Evolutionary conservation across 2,797 vertebrate species (phyloP).

Genomic region (Eulemur mongoz): DNA sequence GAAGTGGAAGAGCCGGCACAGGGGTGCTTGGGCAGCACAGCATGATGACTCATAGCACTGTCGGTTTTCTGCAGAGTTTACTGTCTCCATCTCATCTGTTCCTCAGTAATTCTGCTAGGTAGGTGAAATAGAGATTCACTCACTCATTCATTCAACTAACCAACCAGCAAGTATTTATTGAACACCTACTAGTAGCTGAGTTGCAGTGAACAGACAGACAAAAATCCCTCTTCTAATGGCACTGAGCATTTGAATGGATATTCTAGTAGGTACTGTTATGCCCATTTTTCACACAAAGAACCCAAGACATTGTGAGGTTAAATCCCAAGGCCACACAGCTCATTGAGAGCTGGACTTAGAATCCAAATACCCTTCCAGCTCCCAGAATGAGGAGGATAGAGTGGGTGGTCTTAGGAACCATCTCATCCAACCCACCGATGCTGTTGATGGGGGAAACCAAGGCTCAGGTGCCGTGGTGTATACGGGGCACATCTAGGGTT

Average conservation of each 20-base stretch:
- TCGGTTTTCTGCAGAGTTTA: neutral
- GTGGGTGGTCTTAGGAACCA: neutral
- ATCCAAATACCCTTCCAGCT: neutral
- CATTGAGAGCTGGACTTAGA: neutral
- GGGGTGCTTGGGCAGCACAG: neutral
- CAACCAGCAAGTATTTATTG: neutral
- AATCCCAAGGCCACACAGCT: neutral
- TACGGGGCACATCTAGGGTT: neutral
- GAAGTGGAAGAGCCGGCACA: neutral
- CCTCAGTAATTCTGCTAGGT: neutral
- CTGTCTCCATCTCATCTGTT: neutral
- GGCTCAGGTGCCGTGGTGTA: neutral
- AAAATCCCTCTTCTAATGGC: neutral
- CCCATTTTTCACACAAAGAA: neutral
- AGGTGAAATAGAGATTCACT: neutral
- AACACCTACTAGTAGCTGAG: neutral
- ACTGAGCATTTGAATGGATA: neutral
- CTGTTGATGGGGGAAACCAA: neutral
- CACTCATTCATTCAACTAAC: neutral
- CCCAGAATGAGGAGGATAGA: neutral
- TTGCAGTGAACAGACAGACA: neutral
- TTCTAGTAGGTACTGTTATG: neutral
- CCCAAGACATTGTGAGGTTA: neutral
- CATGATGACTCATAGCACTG: neutral
- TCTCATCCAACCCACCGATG: neutral